Conservation (phyloP, 2,888 invertebrate genomes). For the Zhuqinia jingwanae region DNA sequence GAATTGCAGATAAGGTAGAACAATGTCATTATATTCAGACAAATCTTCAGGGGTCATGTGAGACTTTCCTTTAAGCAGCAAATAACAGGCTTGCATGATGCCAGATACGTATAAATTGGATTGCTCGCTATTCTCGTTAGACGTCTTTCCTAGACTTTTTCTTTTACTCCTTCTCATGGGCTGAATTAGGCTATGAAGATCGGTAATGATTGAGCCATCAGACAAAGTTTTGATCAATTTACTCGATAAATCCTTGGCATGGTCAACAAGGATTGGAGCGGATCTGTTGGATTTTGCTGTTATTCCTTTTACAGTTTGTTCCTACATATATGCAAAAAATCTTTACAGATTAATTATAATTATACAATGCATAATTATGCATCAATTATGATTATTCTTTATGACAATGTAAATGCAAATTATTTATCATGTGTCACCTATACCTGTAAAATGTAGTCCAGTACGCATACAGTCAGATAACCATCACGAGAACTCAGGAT, state of each 20-base stretch:
- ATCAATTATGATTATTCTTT: no score
- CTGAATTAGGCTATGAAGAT: slow-evolving; percentile 46
- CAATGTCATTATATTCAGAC: slow-evolving; percentile 39
- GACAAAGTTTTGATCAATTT: slow-evolving; percentile 71
- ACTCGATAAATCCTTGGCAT: slow-evolving; percentile 71
- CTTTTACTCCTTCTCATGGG: slow-evolving; percentile 51
- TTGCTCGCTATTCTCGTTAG: slow-evolving; percentile 1
- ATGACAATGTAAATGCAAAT: no score
- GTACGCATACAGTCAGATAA: slow-evolving; percentile 37
- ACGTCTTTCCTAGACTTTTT: slow-evolving; percentile 21
- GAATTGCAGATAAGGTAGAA: slow-evolving; percentile 59
- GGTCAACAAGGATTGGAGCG: slow-evolving; percentile 66
- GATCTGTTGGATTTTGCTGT: slow-evolving; percentile 74
- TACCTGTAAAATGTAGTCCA: slow-evolving; percentile 75
- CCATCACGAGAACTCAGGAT: slow-evolving; percentile 22
- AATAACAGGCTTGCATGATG: slow-evolving; percentile 45
- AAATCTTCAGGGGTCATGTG: slow-evolving; percentile 43
- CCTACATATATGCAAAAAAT: slow-evolving; percentile 61
- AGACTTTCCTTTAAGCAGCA: slow-evolving; percentile 64
- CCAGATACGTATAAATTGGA: slow-evolving; percentile 57
- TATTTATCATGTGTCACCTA: no score
- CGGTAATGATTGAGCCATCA: slow-evolving; percentile 55
- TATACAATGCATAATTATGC: no score
- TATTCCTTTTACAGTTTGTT: slow-evolving; percentile 22
- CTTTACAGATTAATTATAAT: no score